phyloP scores from a whole-genome alignment of 2,113 vertebrate species.

The Nibea coibor region DNA sequence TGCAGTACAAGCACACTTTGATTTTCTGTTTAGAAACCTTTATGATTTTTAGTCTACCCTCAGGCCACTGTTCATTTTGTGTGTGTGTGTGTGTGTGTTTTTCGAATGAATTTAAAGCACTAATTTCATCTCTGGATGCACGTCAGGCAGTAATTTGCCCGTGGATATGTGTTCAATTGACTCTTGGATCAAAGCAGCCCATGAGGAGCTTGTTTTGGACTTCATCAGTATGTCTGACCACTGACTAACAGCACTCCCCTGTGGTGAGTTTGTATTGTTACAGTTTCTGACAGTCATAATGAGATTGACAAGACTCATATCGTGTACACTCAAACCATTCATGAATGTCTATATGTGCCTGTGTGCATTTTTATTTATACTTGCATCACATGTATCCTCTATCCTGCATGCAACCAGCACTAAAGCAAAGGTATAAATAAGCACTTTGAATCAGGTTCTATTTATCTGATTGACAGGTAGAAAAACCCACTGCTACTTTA shows the following conservation, averaged over 20 bases:
- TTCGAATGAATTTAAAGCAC: background rate
- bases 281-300: conserved; percentile 18
- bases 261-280: conserved; percentile 48
- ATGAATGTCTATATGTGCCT: background rate
- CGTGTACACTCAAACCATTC: background rate
- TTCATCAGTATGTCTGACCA: background rate
- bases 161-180: conserved; percentile 17
- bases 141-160: background rate
- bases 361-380: background rate
- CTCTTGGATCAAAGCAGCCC: background rate
- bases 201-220: background rate
- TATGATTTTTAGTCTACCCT: background rate
- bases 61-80: background rate
- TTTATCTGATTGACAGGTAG: conserved; percentile 17
- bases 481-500: background rate
- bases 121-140: conserved; percentile 10
- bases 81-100: too few species aligned
- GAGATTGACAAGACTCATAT: background rate
- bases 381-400: conserved; percentile 6
- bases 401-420: background rate
- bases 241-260: conserved; percentile 60
- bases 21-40: background rate
- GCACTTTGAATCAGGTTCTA: conserved; percentile 2
- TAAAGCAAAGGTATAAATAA: background rate
- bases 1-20: background rate